Evolutionary conservation across 2,888 invertebrate genomes (phyloP).

Genomic region (Cordilura impudica): DNA sequence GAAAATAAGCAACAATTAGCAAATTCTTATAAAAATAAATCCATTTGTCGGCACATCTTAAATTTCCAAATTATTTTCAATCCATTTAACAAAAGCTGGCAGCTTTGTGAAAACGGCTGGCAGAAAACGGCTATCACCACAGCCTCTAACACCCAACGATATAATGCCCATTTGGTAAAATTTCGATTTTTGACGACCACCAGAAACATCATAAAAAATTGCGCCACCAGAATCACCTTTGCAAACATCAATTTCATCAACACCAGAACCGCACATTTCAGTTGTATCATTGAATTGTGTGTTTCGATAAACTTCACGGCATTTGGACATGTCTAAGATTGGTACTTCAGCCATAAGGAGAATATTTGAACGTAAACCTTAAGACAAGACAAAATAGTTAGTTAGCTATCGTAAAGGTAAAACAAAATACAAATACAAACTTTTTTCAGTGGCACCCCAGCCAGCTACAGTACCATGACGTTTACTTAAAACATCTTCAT

Average conservation of each 20-base stretch:
- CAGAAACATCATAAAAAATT: background rate
- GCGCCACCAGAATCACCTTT: conserved; percentile 50
- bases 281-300: conserved; percentile 41
- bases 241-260: conserved; percentile 43
- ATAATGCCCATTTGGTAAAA: conserved; percentile 39
- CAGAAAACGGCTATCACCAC: conserved; percentile 43
- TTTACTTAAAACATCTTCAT: background rate
- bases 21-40: too few relatives aligned
- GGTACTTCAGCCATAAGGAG: conserved; percentile 34
- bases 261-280: conserved; percentile 42
- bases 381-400: background rate
- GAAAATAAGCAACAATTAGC: too few relatives aligned
- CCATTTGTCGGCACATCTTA: background rate
- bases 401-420: background rate
- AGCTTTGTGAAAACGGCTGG: conserved; percentile 48
- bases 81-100: conserved; percentile 36
- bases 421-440: background rate
- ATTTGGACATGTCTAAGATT: conserved; percentile 27
- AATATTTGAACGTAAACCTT: conserved; percentile 23
- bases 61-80: conserved; percentile 45
- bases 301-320: conserved; percentile 40
- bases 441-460: conserved; percentile 51
- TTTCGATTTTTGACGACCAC: background rate
- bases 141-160: conserved; percentile 43
- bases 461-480: conserved; percentile 21